Conservation (phyloP, 2,888 invertebrate genomes). For the Perithous albicinctus region DNA sequence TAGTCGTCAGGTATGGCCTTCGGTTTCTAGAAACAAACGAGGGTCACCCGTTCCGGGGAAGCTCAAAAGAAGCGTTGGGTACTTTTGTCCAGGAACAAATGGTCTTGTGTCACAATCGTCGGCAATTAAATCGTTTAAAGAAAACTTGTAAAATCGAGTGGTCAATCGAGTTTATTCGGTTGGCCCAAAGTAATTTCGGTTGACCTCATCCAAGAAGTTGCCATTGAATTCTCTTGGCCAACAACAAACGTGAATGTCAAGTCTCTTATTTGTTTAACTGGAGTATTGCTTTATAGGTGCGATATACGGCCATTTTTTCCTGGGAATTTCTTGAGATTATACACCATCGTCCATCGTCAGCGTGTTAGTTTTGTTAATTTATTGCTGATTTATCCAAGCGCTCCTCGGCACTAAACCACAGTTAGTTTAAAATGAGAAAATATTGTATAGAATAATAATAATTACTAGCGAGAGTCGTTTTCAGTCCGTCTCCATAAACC, state of each 20-base stretch:
- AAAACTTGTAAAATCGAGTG: no score
- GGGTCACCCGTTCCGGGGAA: constrained; percentile 45
- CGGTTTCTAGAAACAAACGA: constrained; percentile 78
- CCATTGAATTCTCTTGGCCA: no score
- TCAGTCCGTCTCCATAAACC: constrained; percentile 53
- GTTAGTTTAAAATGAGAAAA: constrained; percentile 38
- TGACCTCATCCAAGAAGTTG: no score
- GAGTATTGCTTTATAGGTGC: not conserved
- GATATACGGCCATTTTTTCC: not conserved
- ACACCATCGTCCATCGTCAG: constrained; percentile 62
- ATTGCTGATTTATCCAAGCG: constrained; percentile 54
- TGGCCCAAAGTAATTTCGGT: no score
- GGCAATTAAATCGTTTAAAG: not conserved
- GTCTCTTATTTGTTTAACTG: no score
- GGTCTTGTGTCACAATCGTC: not conserved
- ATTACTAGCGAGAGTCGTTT: not conserved
- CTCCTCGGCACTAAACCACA: constrained; percentile 40
- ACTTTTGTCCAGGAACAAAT: constrained; percentile 66
- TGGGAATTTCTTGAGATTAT: constrained; percentile 24
- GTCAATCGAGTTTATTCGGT: no score
- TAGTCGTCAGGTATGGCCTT: constrained; percentile 82
- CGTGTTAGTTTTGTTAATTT: constrained; percentile 60
- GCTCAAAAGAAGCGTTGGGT: constrained; percentile 68
- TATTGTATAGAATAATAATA: constrained; percentile 4
- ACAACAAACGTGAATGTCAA: no score